Percentiles rank a stretch among this genome's conserved stretches.
phyloP scores from a whole-genome alignment of 2,797 vertebrate genomes.

The Rhabdomys pumilio region DNA sequence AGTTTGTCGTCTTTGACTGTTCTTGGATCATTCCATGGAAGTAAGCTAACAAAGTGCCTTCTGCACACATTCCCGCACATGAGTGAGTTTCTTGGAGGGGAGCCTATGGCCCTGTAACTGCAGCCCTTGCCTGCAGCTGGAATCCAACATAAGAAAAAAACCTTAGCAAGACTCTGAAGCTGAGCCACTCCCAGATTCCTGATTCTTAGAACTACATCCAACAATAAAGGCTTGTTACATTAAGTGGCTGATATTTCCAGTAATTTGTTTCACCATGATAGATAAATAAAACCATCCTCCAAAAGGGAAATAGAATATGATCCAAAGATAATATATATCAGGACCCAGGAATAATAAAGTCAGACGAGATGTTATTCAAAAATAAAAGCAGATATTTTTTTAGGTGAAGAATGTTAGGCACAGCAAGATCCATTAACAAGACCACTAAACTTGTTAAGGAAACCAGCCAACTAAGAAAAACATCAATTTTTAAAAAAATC shows the following conservation, averaged over 20 bases:
- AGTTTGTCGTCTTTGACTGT: neutral
- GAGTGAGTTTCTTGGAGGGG: neutral
- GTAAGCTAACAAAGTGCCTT: neutral
- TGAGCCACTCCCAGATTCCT: conserved; percentile 22
- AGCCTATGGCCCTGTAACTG: neutral
- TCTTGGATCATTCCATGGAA: neutral
- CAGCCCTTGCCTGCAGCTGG: neutral
- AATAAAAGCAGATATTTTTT: conserved; percentile 57
- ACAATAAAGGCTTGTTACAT: conserved; percentile 40
- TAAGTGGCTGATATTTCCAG: conserved; percentile 48
- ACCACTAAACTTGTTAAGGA: neutral
- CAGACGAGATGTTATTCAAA: conserved; percentile 49
- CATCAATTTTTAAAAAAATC: neutral
- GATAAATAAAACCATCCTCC: conserved; percentile 43
- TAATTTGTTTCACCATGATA: neutral
- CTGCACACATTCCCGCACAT: neutral
- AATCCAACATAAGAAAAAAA: neutral
- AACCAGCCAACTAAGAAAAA: conserved; percentile 1
- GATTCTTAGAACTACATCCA: neutral
- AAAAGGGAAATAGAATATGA: conserved; percentile 37
- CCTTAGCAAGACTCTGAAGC: neutral
- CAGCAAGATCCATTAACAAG: neutral
- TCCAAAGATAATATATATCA: conserved; percentile 59
- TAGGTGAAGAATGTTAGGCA: conserved; percentile 27
- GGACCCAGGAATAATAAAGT: conserved; percentile 61